phyloP scores from a whole-genome alignment of 2,888 invertebrate genomes.

The Sphecodes monilicornis region DNA sequence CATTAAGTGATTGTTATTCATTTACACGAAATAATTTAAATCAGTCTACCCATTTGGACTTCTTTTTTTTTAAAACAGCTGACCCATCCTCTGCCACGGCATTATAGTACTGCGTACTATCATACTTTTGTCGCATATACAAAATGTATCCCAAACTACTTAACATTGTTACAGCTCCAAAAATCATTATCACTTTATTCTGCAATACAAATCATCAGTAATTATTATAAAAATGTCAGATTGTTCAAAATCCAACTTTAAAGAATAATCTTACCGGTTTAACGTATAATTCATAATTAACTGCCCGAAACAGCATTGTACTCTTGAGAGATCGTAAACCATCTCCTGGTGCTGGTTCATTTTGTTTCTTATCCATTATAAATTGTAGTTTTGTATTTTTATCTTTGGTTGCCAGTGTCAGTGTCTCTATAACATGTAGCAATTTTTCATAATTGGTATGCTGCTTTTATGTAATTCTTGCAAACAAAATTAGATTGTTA shows the following conservation, averaged over 20 bases:
- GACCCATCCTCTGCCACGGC: slow-evolving; percentile 92
- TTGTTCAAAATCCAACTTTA: not conserved
- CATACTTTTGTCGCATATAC: slow-evolving; percentile 94
- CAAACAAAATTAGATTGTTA: not conserved
- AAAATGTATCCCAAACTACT: slow-evolving; percentile 92
- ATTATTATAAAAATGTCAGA: not conserved
- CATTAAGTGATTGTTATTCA: slow-evolving; percentile 19
- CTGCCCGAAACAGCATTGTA: slow-evolving; percentile 90
- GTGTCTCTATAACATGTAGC: not conserved
- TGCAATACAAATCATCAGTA: slow-evolving; percentile 83
- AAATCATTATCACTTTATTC: slow-evolving; percentile 94
- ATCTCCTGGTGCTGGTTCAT: slow-evolving; percentile 87
- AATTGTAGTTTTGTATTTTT: slow-evolving; percentile 11
- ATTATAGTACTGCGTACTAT: slow-evolving; percentile 92
- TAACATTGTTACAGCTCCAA: slow-evolving; percentile 91
- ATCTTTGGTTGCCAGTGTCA: not conserved
- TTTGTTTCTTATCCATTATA: slow-evolving; percentile 57
- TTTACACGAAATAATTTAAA: slow-evolving; percentile 33
- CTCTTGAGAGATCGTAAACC: slow-evolving; percentile 91
- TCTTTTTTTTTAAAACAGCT: slow-evolving; percentile 90
- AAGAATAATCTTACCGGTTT: slow-evolving; percentile 90
- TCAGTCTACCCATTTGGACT: slow-evolving; percentile 89
- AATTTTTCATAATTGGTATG: not conserved
- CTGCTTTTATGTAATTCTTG: not conserved
- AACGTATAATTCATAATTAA: slow-evolving; percentile 96